A percentile compares a stretch with the other conserved stretches of the same genome.
Evolutionary conservation across 1,140 invertebrate genomes (phyloP).

Genomic region (Sarcophaga bullata): DNA sequence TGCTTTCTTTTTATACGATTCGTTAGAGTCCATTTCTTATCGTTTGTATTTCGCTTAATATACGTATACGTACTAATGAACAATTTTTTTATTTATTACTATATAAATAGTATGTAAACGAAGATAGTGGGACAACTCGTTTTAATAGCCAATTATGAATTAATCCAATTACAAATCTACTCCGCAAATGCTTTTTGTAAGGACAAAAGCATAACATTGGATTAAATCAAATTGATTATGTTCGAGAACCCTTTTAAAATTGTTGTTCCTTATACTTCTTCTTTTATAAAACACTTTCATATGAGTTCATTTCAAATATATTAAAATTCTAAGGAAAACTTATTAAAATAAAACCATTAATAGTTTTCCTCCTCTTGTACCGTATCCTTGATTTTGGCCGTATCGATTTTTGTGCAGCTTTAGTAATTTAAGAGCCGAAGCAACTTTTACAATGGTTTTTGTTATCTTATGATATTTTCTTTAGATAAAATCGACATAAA

Average conservation of each 20-base stretch:
- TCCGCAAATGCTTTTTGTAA: slow-evolving; percentile 46
- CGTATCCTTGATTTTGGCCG: too few relatives aligned
- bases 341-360: too few relatives aligned
- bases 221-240: slow-evolving; percentile 62
- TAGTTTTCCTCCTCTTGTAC: too few relatives aligned
- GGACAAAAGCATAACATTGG: slow-evolving; percentile 52
- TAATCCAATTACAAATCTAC: slow-evolving; percentile 55
- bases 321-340: too few relatives aligned
- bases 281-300: neutral
- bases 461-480: slow-evolving; percentile 39
- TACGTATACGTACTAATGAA: neutral
- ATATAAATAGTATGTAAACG: neutral
- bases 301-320: neutral
- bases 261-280: neutral
- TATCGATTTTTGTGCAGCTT: slow-evolving; percentile 41
- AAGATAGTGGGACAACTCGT: slow-evolving; percentile 48
- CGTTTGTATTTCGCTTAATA: too few relatives aligned
- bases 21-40: neutral
- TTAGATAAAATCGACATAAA: slow-evolving; percentile 43
- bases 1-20: neutral
- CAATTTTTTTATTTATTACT: slow-evolving; percentile 19
- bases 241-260: slow-evolving; percentile 53
- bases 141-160: slow-evolving; percentile 65
- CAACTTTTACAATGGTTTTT: slow-evolving; percentile 47
- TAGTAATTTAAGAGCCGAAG: slow-evolving; percentile 42